These are phyloP conservation scores for Chrysotoxum bicinctum DNA, from an alignment of 2,888 invertebrate genomes.

Conservation along the genomic window DNA sequence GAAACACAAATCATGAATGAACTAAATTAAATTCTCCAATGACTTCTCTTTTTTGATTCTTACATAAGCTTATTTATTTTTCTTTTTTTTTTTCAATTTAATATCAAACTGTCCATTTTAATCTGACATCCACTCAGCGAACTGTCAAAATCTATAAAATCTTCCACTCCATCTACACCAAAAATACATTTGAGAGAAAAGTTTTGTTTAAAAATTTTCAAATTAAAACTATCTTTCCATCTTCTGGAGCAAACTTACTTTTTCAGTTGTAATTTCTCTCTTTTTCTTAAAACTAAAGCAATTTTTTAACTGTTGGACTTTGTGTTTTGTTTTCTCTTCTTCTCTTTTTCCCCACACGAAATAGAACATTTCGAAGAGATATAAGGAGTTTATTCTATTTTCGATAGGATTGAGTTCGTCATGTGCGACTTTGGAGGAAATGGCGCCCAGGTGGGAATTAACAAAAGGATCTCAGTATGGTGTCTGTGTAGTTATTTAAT, in stretches of 20 bases:
- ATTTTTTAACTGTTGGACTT: constrained; percentile 28
- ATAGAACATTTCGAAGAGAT: constrained; percentile 9
- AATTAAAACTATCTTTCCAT: constrained; percentile 48
- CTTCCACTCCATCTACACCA: background rate
- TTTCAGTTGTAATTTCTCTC: constrained; percentile 38
- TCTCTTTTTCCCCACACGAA: background rate
- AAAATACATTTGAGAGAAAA: constrained; percentile 43
- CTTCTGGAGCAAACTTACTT: background rate
- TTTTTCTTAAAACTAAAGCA: constrained; percentile 16
- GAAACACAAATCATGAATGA: background rate
- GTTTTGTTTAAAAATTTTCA: constrained; percentile 31
- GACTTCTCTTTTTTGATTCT: background rate
- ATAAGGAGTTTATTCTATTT: background rate
- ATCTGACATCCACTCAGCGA: constrained; percentile 46
- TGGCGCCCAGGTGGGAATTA: background rate
- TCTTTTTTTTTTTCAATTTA: constrained; percentile 21
- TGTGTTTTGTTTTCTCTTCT: background rate
- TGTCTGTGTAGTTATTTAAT: no score
- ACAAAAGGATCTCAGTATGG: no score
- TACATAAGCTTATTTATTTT: background rate
- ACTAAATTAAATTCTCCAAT: background rate
- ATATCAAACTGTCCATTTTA: constrained; percentile 38
- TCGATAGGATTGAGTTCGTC: background rate
- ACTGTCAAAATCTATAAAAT: constrained; percentile 53
- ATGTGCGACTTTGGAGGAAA: background rate